Evolutionary conservation across 35 echinoderm and acorn worm species (phyloP).

Genomic region (Heliocidaris tuberculata): DNA sequence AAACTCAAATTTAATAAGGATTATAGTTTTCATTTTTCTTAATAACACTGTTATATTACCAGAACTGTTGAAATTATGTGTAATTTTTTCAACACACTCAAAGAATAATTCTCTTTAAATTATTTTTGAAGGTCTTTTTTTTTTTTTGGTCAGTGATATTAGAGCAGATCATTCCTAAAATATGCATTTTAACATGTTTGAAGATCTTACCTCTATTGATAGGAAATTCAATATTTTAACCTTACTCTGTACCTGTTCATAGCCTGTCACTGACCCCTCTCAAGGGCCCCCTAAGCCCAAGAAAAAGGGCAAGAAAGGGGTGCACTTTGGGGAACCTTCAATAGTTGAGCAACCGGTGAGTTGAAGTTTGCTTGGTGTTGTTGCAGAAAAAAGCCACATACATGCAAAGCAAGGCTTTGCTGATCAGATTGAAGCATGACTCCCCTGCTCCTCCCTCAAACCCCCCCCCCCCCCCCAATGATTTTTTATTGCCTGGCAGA

Average conservation of each 20-base stretch:
- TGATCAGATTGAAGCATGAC: too few relatives aligned
- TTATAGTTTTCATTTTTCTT: too few relatives aligned
- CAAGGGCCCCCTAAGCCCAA: background rate
- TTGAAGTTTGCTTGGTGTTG: background rate
- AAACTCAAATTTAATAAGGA: too few relatives aligned
- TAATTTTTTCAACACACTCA: too few relatives aligned
- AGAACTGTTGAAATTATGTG: too few relatives aligned
- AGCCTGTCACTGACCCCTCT: background rate
- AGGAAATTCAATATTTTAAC: too few relatives aligned
- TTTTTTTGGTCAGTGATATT: background rate
- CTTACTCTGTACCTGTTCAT: background rate
- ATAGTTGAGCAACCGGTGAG: slow-evolving; percentile 1
- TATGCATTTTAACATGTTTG: background rate
- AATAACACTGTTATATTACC: too few relatives aligned
- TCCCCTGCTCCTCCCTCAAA: background rate
- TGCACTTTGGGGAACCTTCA: background rate
- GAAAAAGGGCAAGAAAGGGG: slow-evolving; percentile 30
- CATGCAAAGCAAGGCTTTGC: too few relatives aligned
- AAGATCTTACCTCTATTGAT: background rate
- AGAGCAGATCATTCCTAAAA: background rate
- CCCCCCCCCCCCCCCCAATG: background rate
- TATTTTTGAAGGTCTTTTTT: background rate
- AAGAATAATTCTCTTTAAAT: too few relatives aligned
- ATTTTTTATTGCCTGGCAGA: background rate
- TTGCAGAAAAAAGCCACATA: background rate